Percentiles rank a stretch among this genome's conserved stretches.
phyloP scores from a whole-genome alignment of 2,888 invertebrate genomes.

The Drosophila yooni region DNA sequence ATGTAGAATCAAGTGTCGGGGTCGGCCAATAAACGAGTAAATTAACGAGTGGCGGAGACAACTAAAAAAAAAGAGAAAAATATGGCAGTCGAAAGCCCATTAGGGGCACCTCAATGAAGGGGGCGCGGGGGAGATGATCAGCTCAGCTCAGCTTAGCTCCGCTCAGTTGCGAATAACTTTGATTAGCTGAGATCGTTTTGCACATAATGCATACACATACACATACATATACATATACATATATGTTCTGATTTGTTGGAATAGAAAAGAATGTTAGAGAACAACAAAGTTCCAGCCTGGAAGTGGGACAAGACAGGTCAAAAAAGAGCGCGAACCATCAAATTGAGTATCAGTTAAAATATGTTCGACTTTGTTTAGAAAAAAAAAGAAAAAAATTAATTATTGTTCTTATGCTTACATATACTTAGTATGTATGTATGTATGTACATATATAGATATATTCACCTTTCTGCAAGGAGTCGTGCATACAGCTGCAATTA shows the following conservation, averaged over 20 bases:
- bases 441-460: slow-evolving; percentile 61
- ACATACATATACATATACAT: not conserved
- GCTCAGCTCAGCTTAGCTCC: slow-evolving; percentile 19
- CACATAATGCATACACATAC: not conserved
- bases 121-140: not conserved
- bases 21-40: slow-evolving; percentile 57
- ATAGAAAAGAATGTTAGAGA: slow-evolving; percentile 7
- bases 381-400: not conserved
- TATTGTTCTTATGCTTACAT: slow-evolving; percentile 40
- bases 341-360: not conserved
- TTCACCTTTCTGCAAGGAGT: slow-evolving; percentile 80
- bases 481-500: slow-evolving; percentile 79
- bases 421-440: slow-evolving; percentile 43
- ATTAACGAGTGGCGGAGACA: slow-evolving; percentile 47
- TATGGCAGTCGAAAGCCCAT: slow-evolving; percentile 9
- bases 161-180: slow-evolving; percentile 36
- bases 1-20: slow-evolving; percentile 70
- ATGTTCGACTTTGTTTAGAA: not conserved
- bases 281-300: slow-evolving; percentile 13
- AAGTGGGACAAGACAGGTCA: not conserved
- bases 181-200: slow-evolving; percentile 43
- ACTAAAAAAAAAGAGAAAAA: slow-evolving; percentile 11
- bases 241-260: slow-evolving; percentile 8
- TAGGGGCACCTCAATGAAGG: not conserved
- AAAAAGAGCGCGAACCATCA: slow-evolving; percentile 1